Conservation (phyloP, 2,797 vertebrate genomes). For the Oreortyx pictus region DNA sequence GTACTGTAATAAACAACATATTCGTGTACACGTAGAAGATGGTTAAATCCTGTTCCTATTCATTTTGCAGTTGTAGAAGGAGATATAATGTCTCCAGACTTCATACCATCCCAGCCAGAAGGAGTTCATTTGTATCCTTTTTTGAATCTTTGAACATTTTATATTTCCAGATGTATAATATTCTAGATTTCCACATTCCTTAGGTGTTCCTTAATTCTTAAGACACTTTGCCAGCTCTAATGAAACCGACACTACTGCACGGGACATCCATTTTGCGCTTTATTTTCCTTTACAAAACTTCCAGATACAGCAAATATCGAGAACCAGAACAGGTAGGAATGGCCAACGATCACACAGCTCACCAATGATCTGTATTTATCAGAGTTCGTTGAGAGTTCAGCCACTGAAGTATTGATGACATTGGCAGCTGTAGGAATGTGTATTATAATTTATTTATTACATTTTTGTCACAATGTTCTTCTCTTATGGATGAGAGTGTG, state of each 20-base stretch:
- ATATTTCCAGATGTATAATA: neutral
- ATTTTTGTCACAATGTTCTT: neutral
- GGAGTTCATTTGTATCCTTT: constrained; percentile 96
- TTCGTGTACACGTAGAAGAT: neutral
- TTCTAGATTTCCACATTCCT: neutral
- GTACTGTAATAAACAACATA: neutral
- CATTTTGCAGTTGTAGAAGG: constrained; percentile 88
- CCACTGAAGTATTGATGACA: neutral
- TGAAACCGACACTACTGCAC: fast-evolving
- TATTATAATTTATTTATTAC: neutral
- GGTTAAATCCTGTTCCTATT: neutral
- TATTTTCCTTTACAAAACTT: constrained; percentile 64
- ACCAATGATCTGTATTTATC: neutral
- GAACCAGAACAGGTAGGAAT: constrained; percentile 87
- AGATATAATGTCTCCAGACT: constrained; percentile 94
- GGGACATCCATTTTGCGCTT: neutral
- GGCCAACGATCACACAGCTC: neutral
- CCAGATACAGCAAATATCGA: constrained; percentile 91
- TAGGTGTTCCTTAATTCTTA: neutral
- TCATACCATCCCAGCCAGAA: constrained; percentile 91
- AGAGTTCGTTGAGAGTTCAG: neutral
- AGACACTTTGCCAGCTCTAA: neutral
- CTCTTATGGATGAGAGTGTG: fast-evolving
- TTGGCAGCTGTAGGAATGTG: neutral
- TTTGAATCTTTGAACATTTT: neutral